Evolutionary conservation across 2,888 invertebrate genomes (phyloP), one percentile per base, ranked within the genome.

Genomic region (Pogonocherus hispidulus): DNA sequence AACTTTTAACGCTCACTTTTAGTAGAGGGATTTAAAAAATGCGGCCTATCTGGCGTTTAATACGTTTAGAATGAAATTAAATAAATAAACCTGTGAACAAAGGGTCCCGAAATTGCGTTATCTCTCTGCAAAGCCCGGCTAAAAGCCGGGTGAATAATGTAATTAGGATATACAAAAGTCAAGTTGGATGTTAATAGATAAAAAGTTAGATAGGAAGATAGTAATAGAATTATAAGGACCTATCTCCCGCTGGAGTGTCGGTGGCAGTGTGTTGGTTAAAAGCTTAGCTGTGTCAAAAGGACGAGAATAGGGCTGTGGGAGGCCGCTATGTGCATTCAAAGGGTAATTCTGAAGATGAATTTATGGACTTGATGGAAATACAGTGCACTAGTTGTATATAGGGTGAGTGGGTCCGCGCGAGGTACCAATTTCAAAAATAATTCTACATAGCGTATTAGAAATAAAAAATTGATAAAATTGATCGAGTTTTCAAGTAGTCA

Each of bases 81-180:
- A 71, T 69, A 71, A 71, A 71, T 67, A 71, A 69, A 67, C 57
- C 65, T 49, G 69, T 20, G 69, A 67, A 71, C 71, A 71, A 71
- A 71, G 66, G 68, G 56, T 20, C 54, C 67, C 37, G 41, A 72
- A 72, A 72, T 72, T 72, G 66, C 63, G 66, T 72, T 72, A 72
- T 59, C 66, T 66, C 51, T 47, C 52, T 11, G 51, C 54, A 65
- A 60, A 70, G 63, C 59, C 51, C 62, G 70, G 69, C 76, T 76
- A 75, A 79, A 80, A 80, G 78, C 78, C 78, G 77, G 76, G 76
- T 72, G 79, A 79, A 83, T 82, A 82, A 82, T 79, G 78, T 80
- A 82, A 82, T 83, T 83, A 83, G 80, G 82, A 82, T 77, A 79
- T 79, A 82, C 82, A 83, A 83, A 84, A 84, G 83, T 83, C 82